phyloP scores from a whole-genome alignment of 1,140 invertebrate species.

The Drosophila navojoa region DNA sequence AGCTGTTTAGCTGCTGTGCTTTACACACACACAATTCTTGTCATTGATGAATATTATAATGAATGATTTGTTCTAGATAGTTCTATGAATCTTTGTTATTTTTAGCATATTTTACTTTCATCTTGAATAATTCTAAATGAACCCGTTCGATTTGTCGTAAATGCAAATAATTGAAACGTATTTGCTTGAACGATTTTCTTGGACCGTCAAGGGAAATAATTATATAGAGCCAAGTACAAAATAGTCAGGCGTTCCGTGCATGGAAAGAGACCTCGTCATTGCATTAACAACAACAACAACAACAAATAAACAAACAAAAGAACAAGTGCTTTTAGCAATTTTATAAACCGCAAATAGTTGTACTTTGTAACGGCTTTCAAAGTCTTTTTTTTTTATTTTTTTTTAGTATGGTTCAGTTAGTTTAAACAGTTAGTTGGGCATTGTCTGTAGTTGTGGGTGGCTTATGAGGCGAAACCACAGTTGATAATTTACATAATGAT shows the following conservation, averaged over 20 bases:
- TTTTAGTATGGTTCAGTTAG: conserved; percentile 8
- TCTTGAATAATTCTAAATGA: too few relatives aligned
- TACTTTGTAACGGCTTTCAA: conserved; percentile 40
- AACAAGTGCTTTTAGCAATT: conserved; percentile 25
- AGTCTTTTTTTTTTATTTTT: not conserved
- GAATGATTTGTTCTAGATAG: too few relatives aligned
- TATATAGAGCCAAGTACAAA: conserved; percentile 32
- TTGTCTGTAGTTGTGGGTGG: not conserved
- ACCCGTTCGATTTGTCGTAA: not conserved
- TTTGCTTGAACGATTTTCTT: conserved; percentile 10
- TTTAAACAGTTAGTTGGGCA: conserved; percentile 13
- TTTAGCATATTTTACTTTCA: too few relatives aligned
- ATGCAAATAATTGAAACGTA: conserved; percentile 38
- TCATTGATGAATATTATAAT: too few relatives aligned
- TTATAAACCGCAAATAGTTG: conserved; percentile 38
- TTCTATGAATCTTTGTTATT: too few relatives aligned
- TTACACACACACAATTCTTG: too few relatives aligned
- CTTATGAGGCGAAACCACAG: not conserved
- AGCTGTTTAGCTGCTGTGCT: not conserved
- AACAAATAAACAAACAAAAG: not conserved
- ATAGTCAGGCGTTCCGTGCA: conserved; percentile 19
- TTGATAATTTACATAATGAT: conserved; percentile 15
- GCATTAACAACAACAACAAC: conserved; percentile 1
- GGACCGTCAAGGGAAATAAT: conserved; percentile 27
- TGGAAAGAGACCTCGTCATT: conserved; percentile 8